phyloP scores from a whole-genome alignment of 1,140 invertebrate species.

The Euwallacea fornicatus region DNA sequence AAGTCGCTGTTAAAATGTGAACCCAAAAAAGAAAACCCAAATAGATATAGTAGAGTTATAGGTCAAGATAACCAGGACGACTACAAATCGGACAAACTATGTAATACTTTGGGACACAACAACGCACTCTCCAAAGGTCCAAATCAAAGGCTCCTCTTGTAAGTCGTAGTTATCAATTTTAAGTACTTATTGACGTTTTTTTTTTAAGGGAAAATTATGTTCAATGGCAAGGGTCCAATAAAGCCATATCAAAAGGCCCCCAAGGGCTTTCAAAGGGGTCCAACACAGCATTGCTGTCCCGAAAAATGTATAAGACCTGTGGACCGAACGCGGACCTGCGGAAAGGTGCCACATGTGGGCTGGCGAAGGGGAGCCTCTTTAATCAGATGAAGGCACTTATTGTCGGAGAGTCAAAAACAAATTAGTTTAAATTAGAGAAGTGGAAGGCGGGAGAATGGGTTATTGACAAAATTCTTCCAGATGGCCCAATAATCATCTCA shows the following conservation, averaged over 20 bases:
- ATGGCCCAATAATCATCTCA: too few species aligned
- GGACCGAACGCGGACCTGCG: slow-evolving; percentile 64
- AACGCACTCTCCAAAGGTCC: slow-evolving; percentile 63
- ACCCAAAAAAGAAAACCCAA: slow-evolving; percentile 30
- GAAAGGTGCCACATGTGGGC: slow-evolving; percentile 64
- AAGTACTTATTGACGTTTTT: slow-evolving; percentile 5
- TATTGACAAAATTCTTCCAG: too few species aligned
- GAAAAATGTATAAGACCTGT: slow-evolving; percentile 56
- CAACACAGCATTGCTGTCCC: slow-evolving; percentile 56
- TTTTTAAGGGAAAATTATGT: slow-evolving; percentile 66
- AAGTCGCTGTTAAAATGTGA: slow-evolving; percentile 49
- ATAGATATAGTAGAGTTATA: slow-evolving; percentile 34
- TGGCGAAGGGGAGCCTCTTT: slow-evolving; percentile 71
- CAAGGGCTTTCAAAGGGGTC: slow-evolving; percentile 59
- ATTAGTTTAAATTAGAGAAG: neutral
- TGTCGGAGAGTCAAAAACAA: slow-evolving; percentile 12
- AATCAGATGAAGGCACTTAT: slow-evolving; percentile 55
- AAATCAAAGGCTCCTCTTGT: slow-evolving; percentile 69
- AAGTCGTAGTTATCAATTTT: slow-evolving; percentile 47
- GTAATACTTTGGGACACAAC: slow-evolving; percentile 63
- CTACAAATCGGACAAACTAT: slow-evolving; percentile 59
- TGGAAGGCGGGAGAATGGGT: too few species aligned
- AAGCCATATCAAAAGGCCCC: slow-evolving; percentile 54
- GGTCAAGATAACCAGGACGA: slow-evolving; percentile 51
- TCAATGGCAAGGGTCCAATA: slow-evolving; percentile 70